These are phyloP conservation scores for Chloroceryle aenea DNA, from an alignment of 2,113 vertebrate species.

Conservation along the genomic window DNA sequence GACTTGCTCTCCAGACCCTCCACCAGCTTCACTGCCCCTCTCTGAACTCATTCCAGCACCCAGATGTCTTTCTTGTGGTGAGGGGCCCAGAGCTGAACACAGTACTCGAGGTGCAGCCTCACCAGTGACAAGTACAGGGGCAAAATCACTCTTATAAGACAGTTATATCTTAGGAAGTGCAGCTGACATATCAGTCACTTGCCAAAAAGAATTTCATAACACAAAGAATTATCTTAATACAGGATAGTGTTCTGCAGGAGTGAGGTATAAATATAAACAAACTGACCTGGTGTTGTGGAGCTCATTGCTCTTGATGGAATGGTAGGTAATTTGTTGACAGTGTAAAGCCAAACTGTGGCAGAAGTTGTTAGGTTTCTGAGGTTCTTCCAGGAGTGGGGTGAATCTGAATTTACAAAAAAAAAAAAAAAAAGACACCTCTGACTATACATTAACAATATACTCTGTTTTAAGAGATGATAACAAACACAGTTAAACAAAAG, in stretches of 20 bases:
- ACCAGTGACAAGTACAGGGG: too few relatives aligned
- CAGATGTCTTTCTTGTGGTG: too few relatives aligned
- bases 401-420: constrained; percentile 3
- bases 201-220: neutral
- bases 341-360: neutral
- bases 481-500: neutral
- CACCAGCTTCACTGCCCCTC: too few relatives aligned
- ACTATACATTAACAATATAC: neutral
- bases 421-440: neutral
- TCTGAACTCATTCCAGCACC: too few relatives aligned
- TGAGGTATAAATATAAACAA: neutral
- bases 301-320: constrained; percentile 70
- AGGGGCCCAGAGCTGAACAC: too few relatives aligned
- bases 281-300: constrained; percentile 81
- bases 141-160: neutral
- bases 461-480: neutral
- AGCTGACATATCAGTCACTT: neutral
- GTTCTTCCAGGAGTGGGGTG: neutral
- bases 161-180: neutral
- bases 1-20: too few relatives aligned
- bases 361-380: neutral
- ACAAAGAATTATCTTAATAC: neutral
- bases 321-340: neutral
- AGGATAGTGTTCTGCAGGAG: neutral
- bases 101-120: too few relatives aligned